These are phyloP conservation scores for Cyprinus carpio DNA, from an alignment of 2,113 vertebrate genomes.

Conservation along the genomic window DNA sequence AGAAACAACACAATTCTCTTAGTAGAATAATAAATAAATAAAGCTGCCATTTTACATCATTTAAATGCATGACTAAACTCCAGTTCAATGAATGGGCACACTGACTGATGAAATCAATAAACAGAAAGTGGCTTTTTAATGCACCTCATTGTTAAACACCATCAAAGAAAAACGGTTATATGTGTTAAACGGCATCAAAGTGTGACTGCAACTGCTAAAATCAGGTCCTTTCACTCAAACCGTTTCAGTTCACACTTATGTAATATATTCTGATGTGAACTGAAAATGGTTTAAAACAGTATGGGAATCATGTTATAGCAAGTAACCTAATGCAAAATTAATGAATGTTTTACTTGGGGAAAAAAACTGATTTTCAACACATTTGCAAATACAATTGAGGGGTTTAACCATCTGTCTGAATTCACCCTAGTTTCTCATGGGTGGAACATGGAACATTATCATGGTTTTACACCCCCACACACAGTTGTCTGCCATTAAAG, in stretches of 20 bases:
- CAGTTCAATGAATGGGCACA: not conserved
- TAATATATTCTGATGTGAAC: not conserved
- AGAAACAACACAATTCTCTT: not conserved
- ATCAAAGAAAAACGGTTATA: constrained; percentile 10
- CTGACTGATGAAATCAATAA: constrained; percentile 23
- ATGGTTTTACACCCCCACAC: constrained; percentile 23
- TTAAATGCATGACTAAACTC: constrained; percentile 9
- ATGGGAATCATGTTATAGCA: not conserved
- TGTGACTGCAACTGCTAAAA: constrained; percentile 1
- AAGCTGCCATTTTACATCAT: not conserved
- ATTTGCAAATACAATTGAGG: constrained; percentile 28
- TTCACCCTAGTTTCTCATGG: constrained; percentile 1
- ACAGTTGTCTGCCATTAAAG: constrained; percentile 56
- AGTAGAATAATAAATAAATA: not conserved
- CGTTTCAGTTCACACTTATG: not conserved
- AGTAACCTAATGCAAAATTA: constrained; percentile 8
- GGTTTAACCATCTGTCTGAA: constrained; percentile 38
- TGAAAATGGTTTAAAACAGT: not conserved
- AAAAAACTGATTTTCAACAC: constrained; percentile 9
- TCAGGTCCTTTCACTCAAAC: not conserved
- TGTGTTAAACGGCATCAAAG: constrained; percentile 8
- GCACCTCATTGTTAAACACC: not conserved
- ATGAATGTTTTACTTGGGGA: not conserved
- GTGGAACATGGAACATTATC: constrained; percentile 21
- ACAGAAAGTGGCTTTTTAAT: constrained; percentile 16